phyloP scores from a whole-genome alignment of 1,140 invertebrate species.

The Penaeus chinensis region DNA sequence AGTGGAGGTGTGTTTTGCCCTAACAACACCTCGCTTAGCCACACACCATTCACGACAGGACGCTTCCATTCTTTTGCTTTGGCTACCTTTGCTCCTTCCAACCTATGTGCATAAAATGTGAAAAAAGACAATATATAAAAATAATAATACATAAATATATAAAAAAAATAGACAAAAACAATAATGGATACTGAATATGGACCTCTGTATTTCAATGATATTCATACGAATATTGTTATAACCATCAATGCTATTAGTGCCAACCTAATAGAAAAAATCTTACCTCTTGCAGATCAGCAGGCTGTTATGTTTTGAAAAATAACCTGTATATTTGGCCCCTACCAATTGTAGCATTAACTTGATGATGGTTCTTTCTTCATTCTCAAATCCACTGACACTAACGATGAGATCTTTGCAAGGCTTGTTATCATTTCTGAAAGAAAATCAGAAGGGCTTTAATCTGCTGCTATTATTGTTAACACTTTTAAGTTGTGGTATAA shows the following conservation, averaged over 20 bases:
- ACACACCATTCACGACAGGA: slow-evolving; percentile 90
- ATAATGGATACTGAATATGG: not conserved
- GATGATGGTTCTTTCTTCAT: slow-evolving; percentile 83
- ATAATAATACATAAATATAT: slow-evolving; percentile 12
- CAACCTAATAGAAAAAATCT: not conserved
- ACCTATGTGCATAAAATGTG: slow-evolving; percentile 70
- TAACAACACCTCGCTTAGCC: slow-evolving; percentile 93
- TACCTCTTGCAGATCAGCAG: slow-evolving; percentile 74
- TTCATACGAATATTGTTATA: not conserved
- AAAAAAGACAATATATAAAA: not conserved
- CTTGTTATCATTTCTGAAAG: slow-evolving; percentile 70
- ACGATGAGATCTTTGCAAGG: slow-evolving; percentile 77
- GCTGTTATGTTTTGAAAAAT: slow-evolving; percentile 73
- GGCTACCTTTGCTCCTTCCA: slow-evolving; percentile 87
- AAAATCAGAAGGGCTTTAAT: slow-evolving; percentile 44
- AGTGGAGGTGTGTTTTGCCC: slow-evolving; percentile 78
- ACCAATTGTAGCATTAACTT: slow-evolving; percentile 84
- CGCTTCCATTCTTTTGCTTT: slow-evolving; percentile 89
- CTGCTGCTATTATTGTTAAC: not conserved
- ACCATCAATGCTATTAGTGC: not conserved
- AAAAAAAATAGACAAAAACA: not conserved
- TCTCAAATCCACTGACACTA: slow-evolving; percentile 86
- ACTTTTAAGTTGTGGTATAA: not conserved
- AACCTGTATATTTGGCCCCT: slow-evolving; percentile 83
- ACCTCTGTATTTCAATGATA: not conserved